Conservation (phyloP, 2,888 invertebrate genomes). For the Calliopum simillimum region DNA sequence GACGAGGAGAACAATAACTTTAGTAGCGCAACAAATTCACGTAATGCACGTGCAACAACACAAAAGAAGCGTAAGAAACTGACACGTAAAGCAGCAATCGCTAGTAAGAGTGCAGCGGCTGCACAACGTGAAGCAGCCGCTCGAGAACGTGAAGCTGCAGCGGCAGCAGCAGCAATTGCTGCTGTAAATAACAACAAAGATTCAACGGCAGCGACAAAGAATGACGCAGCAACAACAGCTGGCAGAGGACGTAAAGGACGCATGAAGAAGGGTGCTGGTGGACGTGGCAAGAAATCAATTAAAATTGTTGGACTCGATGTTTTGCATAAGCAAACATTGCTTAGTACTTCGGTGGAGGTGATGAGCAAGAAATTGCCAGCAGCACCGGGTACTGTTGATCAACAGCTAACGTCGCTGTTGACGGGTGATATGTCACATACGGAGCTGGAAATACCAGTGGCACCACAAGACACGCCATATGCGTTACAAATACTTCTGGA, state of each 20-base stretch:
- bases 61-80: conserved; percentile 67
- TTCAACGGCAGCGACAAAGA: conserved; percentile 59
- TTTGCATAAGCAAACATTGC: conserved; percentile 87
- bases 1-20: conserved; percentile 70
- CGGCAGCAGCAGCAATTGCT: conserved; percentile 64
- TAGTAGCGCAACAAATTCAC: conserved; percentile 53
- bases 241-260: conserved; percentile 69
- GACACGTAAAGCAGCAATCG: conserved; percentile 65
- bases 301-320: conserved; percentile 90
- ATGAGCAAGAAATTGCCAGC: conserved; percentile 82
- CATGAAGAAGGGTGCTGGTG: conserved; percentile 73
- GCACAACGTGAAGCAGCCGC: conserved; percentile 59
- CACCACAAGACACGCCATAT: conserved; percentile 84
- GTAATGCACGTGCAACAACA: conserved; percentile 52
- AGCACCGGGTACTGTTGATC: conserved; percentile 92
- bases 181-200: conserved; percentile 52
- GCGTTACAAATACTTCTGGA: conserved; percentile 89
- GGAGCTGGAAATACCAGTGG: conserved; percentile 84
- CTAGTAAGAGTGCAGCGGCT: conserved; percentile 59
- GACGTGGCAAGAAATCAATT: conserved; percentile 75
- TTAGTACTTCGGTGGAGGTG: conserved; percentile 84
- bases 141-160: conserved; percentile 63
- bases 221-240: conserved; percentile 60
- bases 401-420: conserved; percentile 84
- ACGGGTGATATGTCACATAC: conserved; percentile 80